Conservation (phyloP, 2,113 vertebrate species). For the Isichthys henryi region DNA sequence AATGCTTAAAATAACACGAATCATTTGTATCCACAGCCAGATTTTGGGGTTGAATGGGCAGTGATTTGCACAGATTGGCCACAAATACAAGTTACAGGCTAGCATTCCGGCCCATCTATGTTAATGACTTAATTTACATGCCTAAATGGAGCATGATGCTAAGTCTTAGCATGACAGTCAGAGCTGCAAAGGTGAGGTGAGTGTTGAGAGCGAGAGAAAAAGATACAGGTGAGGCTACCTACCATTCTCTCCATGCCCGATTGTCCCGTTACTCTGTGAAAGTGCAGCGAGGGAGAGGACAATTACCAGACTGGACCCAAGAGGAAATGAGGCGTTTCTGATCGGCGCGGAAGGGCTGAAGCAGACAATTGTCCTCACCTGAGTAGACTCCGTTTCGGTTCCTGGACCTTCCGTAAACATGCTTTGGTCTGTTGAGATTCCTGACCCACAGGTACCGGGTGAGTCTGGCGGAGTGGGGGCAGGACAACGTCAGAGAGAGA, state of each 20-base stretch:
- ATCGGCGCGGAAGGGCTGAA: not conserved
- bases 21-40: not conserved
- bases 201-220: not conserved
- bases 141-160: not conserved
- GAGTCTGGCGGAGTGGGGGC: not conserved
- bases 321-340: not conserved
- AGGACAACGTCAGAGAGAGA: not conserved
- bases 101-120: not conserved
- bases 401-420: conserved; percentile 43
- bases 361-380: not conserved
- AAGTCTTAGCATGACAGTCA: not conserved
- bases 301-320: not conserved
- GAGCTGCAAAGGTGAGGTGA: not conserved
- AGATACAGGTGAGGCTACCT: conserved; percentile 1
- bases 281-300: not conserved
- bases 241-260: conserved; percentile 56
- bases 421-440: conserved; percentile 60
- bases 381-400: conserved; percentile 28
- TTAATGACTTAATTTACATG: not conserved
- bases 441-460: not conserved
- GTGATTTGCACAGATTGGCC: not conserved
- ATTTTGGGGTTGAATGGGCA: not conserved
- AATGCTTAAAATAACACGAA: not conserved
- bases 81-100: not conserved
- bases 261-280: conserved; percentile 52